Percentiles rank a stretch among this genome's conserved stretches.
Conservation (phyloP, 2,888 invertebrate species). For the Leucoma salicis region DNA sequence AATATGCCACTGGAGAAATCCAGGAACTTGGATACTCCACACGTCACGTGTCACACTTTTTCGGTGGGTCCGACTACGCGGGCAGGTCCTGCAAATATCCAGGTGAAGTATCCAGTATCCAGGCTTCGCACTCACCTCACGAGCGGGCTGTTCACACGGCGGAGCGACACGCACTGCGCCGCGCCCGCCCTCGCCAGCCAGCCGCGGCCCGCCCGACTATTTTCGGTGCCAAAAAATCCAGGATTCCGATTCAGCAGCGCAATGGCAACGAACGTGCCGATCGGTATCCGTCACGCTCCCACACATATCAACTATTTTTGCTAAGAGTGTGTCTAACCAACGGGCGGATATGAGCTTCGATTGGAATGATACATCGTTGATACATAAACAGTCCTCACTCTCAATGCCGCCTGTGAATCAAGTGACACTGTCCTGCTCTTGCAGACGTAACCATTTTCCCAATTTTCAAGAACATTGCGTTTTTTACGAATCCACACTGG, state of each 20-base stretch:
- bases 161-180: conserved; percentile 81
- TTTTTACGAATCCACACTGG: no score
- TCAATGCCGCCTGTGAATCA: conserved; percentile 42
- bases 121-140: conserved; percentile 70
- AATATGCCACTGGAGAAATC: conserved; percentile 40
- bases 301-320: conserved; percentile 40
- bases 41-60: conserved; percentile 35
- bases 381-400: conserved; percentile 37
- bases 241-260: conserved; percentile 68
- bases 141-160: conserved; percentile 80
- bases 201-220: conserved; percentile 75
- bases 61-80: conserved; percentile 23
- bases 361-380: conserved; percentile 41
- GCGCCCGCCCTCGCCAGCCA: conserved; percentile 55
- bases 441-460: no score
- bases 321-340: conserved; percentile 28
- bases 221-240: conserved; percentile 81
- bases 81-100: conserved; percentile 6
- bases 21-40: conserved; percentile 66
- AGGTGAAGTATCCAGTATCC: conserved; percentile 8
- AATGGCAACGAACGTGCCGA: conserved; percentile 51
- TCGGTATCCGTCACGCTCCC: conserved; percentile 59
- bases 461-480: no score
- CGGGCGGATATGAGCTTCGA: conserved; percentile 31
- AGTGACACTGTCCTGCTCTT: conserved; percentile 29